Percentiles rank a stretch among this genome's conserved stretches.
phyloP scores from a whole-genome alignment of 2,888 invertebrate genomes.

The Hyposoter didymator region DNA sequence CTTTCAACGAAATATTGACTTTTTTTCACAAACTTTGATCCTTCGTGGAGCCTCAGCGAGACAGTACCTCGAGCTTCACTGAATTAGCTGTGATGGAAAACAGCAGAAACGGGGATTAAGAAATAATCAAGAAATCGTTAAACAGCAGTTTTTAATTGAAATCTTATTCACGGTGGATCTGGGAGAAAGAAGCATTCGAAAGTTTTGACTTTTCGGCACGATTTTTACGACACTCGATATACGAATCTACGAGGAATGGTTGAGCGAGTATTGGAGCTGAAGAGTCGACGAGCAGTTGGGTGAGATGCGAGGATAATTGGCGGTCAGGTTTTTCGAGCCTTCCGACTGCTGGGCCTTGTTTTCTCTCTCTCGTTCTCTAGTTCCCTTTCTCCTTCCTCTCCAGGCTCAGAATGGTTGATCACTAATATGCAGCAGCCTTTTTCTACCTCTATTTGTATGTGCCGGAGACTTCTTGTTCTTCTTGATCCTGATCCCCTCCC shows the following conservation, averaged over 20 bases:
- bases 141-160: no score
- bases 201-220: not conserved
- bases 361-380: slow-evolving; percentile 38
- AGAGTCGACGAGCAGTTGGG: slow-evolving; percentile 75
- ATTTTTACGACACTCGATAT: slow-evolving; percentile 15
- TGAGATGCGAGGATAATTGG: slow-evolving; percentile 81
- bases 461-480: not conserved
- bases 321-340: slow-evolving; percentile 76
- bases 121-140: no score
- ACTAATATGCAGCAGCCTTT: slow-evolving; percentile 35
- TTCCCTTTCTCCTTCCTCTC: slow-evolving; percentile 25
- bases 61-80: no score
- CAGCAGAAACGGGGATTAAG: no score
- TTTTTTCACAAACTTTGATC: no score
- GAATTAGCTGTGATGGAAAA: no score
- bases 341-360: slow-evolving; percentile 51
- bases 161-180: no score
- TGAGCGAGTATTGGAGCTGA: slow-evolving; percentile 48
- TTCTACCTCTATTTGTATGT: slow-evolving; percentile 27
- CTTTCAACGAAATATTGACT: no score
- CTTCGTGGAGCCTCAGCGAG: no score
- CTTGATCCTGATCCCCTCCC: not conserved
- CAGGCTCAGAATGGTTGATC: slow-evolving; percentile 44
- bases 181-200: no score
- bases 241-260: slow-evolving; percentile 26